Evolutionary conservation across 2,888 invertebrate genomes (phyloP).

Genomic region (Nycteola revayana): DNA sequence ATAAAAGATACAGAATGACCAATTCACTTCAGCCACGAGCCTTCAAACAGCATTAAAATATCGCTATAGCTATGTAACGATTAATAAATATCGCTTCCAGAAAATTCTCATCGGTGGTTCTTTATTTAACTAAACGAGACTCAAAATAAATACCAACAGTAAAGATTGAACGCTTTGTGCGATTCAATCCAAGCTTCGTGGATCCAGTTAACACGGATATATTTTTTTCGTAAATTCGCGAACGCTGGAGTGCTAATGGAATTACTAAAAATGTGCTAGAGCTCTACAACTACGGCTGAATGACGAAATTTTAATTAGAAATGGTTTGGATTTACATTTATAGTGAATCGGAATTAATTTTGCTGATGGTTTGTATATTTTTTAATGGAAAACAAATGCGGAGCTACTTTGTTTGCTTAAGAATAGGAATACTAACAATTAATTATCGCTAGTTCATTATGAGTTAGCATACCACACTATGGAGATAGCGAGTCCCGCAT

Average conservation of each 20-base stretch:
- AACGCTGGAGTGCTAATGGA: slow-evolving; percentile 14
- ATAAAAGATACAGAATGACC: too few species aligned
- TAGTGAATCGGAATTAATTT: slow-evolving; percentile 24
- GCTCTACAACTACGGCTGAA: slow-evolving; percentile 24
- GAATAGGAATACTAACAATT: slow-evolving; percentile 10
- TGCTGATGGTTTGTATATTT: slow-evolving; percentile 29
- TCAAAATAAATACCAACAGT: slow-evolving; percentile 38
- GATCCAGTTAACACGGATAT: not conserved
- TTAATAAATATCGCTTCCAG: slow-evolving; percentile 12
- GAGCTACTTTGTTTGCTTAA: slow-evolving; percentile 15
- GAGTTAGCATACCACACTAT: too few species aligned
- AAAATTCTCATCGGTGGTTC: slow-evolving; percentile 19
- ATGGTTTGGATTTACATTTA: slow-evolving; percentile 22
- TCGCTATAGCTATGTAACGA: too few species aligned
- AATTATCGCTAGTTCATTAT: too few species aligned
- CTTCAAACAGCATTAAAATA: too few species aligned
- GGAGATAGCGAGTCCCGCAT: too few species aligned
- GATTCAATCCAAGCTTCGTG: slow-evolving; percentile 38
- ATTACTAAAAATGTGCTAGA: slow-evolving; percentile 17
- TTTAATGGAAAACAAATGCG: slow-evolving; percentile 1
- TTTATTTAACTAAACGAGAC: slow-evolving; percentile 47
- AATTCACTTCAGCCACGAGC: too few species aligned
- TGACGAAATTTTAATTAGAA: slow-evolving; percentile 32
- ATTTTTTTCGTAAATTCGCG: slow-evolving; percentile 16
- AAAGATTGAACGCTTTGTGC: slow-evolving; percentile 42